These are phyloP conservation scores for Zalophus californianus DNA, from an alignment of 2,797 vertebrate genomes.

Conservation along the genomic window DNA sequence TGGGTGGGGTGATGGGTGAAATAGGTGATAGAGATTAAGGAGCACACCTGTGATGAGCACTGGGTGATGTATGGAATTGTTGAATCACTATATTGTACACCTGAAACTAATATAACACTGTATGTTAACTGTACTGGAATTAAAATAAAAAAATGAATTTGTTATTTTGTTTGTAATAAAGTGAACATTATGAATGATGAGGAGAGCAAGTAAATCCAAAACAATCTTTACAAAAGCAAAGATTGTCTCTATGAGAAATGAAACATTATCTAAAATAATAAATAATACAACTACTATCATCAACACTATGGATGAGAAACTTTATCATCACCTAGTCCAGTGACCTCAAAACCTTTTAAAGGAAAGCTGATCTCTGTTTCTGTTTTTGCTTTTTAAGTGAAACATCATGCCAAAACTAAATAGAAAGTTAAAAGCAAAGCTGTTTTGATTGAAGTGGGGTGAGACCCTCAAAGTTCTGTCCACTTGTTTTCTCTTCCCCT, in stretches of 20 bases:
- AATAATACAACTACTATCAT: background rate
- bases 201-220: background rate
- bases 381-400: background rate
- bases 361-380: background rate
- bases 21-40: background rate
- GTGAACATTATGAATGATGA: background rate
- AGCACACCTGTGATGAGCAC: background rate
- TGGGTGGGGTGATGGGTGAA: background rate
- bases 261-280: background rate
- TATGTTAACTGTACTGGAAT: background rate
- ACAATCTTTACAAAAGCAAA: background rate
- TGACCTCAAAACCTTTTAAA: background rate
- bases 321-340: background rate
- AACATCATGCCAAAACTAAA: background rate
- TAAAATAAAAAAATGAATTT: background rate
- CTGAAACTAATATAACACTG: background rate
- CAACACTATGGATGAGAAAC: too few relatives aligned
- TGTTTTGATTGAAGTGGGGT: background rate
- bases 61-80: background rate
- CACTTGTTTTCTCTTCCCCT: background rate
- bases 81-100: background rate
- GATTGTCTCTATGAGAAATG: background rate
- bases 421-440: background rate
- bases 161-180: background rate
- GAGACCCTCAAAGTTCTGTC: background rate